Evolutionary conservation across 2,797 vertebrate genomes (phyloP), one percentile per base, ranked within the genome.

Genomic region (Sylvilagus floridanus): DNA sequence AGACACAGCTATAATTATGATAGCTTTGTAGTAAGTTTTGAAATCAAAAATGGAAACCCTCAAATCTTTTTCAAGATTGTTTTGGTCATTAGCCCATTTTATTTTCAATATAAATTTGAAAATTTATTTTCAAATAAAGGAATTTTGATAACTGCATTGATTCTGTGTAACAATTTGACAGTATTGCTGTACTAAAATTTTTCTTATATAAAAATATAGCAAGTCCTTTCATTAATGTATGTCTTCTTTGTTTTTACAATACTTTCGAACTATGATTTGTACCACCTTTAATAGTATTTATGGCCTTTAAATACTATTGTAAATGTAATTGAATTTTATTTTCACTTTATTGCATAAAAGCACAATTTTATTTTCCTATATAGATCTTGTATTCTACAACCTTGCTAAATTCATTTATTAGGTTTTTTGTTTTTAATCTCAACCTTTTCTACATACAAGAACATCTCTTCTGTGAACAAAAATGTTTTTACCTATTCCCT

Each of bases 11-110:
- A 13, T 83, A 30, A 83, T 84, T 82, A 62, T 42, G 63, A 13
- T 82, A 91, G 60, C 30, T 85, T 83, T 37, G 35, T 9, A 92
- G 16, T 71, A 62, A 47, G n/a, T 52, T 88, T 63, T 65, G 54
- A 71, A 69, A 71, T 50, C 17, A 10, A 7, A 93, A 72, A 2
- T 8, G 28, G 32, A 30, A 82, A n/a, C 81, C 19, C 35, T 87
- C n/a, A 69, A 83, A 62, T 94, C 30, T 52, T 86, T 79, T 86
- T 57, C 76, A 76, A 50, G 21, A 32, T 79, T 42, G 30, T 86
- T 78, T 68, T 50, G 65, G 14, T 83, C 37, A 72, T 42, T 77
- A 4, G 3, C 54, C 71, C 30, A 3, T 83, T 81, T 42, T 12
- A 60, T 60, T 82, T 84, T 4, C 52, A 37, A 52, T 79, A 52